Evolutionary conservation across 64 coral and sea anemone genomes (phyloP), one percentile per base, ranked within the genome.

Genomic region (Catalaphyllia jardinei): DNA sequence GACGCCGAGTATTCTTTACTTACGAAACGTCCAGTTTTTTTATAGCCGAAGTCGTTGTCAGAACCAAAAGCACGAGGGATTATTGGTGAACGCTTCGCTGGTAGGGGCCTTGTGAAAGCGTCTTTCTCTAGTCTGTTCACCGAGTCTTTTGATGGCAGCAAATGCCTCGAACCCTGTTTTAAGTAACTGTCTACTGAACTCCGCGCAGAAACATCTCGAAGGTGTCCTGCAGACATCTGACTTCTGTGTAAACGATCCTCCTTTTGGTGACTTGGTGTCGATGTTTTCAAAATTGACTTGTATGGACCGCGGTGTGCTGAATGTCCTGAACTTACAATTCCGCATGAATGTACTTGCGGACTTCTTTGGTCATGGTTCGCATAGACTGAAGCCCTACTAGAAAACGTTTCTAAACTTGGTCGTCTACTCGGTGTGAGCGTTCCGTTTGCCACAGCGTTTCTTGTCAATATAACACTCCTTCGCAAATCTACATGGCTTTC

Each of bases 261-360:
- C 10, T 25, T 29, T 18, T 71, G 63, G 10, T 8, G 24, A 8
- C 11, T 35, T 28, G 81, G 22, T 61, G 55, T 10, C 11, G 31
- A n/a, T n/a, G 62, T 29, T 85, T 71, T 85, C 11, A 85, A 63
- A 24, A 71, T 42, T 85, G 81, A 71, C 38, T 71, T 85, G 62
- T 16, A 51, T n/a, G 62, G 62, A 28, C 17, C 19, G 49, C 22
- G 1, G 14, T 39, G 51, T 22, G 12, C 18, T 11, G 46, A 13
- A 4, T 46, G 62, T 71, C 31, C 63, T 16, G 18, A 71, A 51
- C 38, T 69, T 5, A 24, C 46, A 60, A 17, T 63, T 82, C 28
- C 10, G 12, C 10, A 20, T 22, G 39, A 17, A 10, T 39, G 31
- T 51, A 38, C 71, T 71, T 50, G 81, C 28, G 22, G 62, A 42